Evolutionary conservation across 2,113 vertebrate species (phyloP).

Genomic region (Pygoscelis adeliae): DNA sequence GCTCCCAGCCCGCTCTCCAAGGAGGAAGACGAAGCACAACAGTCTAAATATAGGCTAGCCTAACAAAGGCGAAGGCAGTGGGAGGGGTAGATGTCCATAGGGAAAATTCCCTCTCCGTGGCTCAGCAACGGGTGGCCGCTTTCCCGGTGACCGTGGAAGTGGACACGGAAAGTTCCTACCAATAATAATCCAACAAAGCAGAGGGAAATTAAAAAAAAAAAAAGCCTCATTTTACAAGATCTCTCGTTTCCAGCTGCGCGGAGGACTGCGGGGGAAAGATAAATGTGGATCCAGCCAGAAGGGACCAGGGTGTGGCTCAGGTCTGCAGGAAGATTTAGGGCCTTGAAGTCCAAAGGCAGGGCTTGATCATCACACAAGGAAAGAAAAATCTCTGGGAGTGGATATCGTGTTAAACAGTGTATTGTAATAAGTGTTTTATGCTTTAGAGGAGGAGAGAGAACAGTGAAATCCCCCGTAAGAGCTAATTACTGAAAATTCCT

Average conservation of each 20-base stretch:
- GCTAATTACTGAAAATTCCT: constrained; percentile 70
- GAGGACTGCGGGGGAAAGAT: background rate
- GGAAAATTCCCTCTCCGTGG: background rate
- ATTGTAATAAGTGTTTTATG: constrained; percentile 58
- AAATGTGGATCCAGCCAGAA: background rate
- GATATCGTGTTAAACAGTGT: background rate
- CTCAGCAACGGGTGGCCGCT: background rate
- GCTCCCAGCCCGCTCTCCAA: background rate
- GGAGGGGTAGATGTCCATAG: fast-evolving
- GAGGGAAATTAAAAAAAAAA: background rate
- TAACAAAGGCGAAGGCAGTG: background rate
- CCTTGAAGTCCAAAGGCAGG: background rate
- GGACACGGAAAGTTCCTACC: background rate
- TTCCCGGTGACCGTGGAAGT: background rate
- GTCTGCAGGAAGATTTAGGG: constrained; percentile 15
- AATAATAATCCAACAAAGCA: background rate
- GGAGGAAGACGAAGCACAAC: background rate
- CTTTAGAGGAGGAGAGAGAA: constrained; percentile 67
- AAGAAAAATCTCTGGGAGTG: constrained; percentile 28
- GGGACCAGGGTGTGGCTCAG: background rate
- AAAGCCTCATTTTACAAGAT: background rate
- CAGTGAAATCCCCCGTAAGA: constrained; percentile 63
- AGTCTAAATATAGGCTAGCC: background rate
- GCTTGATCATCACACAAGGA: background rate
- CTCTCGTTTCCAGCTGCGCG: background rate